phyloP scores from a whole-genome alignment of 2,888 invertebrate species.

The Netelia fuscicornis region DNA sequence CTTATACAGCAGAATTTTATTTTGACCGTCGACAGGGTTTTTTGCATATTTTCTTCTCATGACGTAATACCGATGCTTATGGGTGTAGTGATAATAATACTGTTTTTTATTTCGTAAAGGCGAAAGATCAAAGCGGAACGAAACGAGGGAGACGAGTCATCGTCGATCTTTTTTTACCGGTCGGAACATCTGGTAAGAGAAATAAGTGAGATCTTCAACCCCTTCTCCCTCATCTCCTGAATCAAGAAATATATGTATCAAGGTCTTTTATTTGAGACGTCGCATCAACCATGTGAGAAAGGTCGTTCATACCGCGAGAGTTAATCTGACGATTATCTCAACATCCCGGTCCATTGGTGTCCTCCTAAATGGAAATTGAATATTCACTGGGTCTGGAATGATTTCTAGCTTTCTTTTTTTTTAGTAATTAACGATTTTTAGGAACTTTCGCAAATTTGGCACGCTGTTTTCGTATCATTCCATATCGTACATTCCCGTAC shows the following conservation, averaged over 20 bases:
- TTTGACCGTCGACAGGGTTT: neutral
- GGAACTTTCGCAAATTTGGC: too few species aligned
- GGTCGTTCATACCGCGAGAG: constrained; percentile 32
- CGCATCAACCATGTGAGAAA: constrained; percentile 27
- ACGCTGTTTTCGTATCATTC: too few species aligned
- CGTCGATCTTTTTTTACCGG: constrained; percentile 18
- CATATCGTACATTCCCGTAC: too few species aligned
- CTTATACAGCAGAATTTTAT: neutral
- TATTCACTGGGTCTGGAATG: neutral
- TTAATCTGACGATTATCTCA: constrained; percentile 10
- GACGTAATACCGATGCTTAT: constrained; percentile 51
- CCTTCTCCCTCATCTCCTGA: neutral
- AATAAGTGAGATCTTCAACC: constrained; percentile 18
- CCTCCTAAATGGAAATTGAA: neutral
- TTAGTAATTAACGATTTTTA: too few species aligned
- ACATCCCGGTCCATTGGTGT: constrained; percentile 27
- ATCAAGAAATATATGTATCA: constrained; percentile 43
- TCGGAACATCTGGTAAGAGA: constrained; percentile 27
- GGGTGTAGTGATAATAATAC: neutral
- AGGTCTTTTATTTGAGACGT: constrained; percentile 44
- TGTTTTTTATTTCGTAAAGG: constrained; percentile 44
- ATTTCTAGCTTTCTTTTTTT: too few species aligned
- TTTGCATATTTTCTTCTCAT: constrained; percentile 18
- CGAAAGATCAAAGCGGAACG: constrained; percentile 38
- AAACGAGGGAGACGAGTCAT: constrained; percentile 56